Base-by-base conservation (phyloP, 2,888 invertebrate species). In the Agriopis marginaria region DNA sequence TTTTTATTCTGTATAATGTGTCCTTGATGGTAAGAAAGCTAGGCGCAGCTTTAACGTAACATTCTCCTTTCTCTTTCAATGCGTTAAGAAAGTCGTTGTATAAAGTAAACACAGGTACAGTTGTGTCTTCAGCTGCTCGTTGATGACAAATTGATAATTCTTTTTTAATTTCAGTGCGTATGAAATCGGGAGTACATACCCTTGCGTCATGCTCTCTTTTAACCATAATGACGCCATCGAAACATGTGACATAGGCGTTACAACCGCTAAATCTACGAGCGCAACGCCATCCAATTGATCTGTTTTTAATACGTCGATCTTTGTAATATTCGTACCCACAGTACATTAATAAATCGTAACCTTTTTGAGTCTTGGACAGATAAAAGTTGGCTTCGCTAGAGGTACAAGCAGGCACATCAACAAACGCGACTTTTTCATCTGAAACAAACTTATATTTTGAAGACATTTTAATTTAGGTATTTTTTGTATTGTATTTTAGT, bases 341-440 rank as follows among this genome's bases (percentile, higher is more conserved):
- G 3, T 14, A n/a, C 7, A 14, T 50, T n/a, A 64, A 44, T 58
- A 44, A 12, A 39, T 56, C 63, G n/a, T 40, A 12, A 49, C 63
- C 63, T 56, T 45, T 64, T 55, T 42, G 45, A 49, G 63, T 45
- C 42, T 64, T 56, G 8, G 49, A 47, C n/a, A 64, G 7, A 49
- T 64, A 50, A 23, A 40, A 17, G 1, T 56, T 23, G 40, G 3
- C 4, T 3, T 50, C 12, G 14, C 6, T 39, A 14, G 23, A 4
- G 0, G 17, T 23, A 4, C 3, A 2, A 39, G n/a, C 54, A n/a
- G n/a, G 4, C 6, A 8, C n/a, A 54, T 17, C 17, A 9, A 50
- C 50, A 17, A 17, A 50, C 4, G 50, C 4, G 7, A 9, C 10
- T 8, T 50, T 10, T 50, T 14, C 39, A 3, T 54, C 39, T 54